Conservation (phyloP, 2,888 invertebrate species). For the Biston stratarius region DNA sequence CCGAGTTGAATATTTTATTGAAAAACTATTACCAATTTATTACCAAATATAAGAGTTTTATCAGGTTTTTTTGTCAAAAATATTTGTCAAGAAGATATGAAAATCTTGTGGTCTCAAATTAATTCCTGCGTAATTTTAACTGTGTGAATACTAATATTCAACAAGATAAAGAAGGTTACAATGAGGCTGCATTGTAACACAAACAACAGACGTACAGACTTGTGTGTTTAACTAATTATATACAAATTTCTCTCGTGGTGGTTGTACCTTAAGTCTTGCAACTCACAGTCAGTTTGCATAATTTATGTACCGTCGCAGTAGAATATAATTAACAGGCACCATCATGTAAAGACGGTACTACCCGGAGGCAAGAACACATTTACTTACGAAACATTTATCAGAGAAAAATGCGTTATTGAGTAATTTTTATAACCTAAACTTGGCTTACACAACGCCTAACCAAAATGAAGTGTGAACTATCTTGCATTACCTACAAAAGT, state of each 20-base stretch:
- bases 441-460: conserved; percentile 12
- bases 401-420: conserved; percentile 15
- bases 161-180: too few species aligned
- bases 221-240: conserved; percentile 5
- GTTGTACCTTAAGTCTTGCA: conserved; percentile 29
- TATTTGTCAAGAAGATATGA: too few species aligned
- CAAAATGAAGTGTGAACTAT: conserved; percentile 18
- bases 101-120: too few species aligned
- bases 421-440: conserved; percentile 20
- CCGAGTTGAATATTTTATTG: too few species aligned
- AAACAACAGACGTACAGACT: too few species aligned
- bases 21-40: too few species aligned
- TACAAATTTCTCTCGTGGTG: conserved; percentile 30
- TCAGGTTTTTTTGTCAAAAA: too few species aligned
- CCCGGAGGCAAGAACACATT: conserved; percentile 32
- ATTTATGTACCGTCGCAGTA: conserved; percentile 46
- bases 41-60: too few species aligned
- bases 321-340: conserved; percentile 53
- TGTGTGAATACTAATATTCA: background rate
- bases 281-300: conserved; percentile 58
- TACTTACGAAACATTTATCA: conserved; percentile 25
- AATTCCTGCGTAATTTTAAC: background rate
- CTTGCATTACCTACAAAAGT: conserved; percentile 2
- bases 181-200: background rate
- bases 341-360: conserved; percentile 24